Percentiles rank a stretch among this genome's conserved stretches.
These are phyloP conservation scores for Macheiramphus alcinus DNA, from an alignment of 2,113 vertebrate species.

Conservation along the genomic window DNA sequence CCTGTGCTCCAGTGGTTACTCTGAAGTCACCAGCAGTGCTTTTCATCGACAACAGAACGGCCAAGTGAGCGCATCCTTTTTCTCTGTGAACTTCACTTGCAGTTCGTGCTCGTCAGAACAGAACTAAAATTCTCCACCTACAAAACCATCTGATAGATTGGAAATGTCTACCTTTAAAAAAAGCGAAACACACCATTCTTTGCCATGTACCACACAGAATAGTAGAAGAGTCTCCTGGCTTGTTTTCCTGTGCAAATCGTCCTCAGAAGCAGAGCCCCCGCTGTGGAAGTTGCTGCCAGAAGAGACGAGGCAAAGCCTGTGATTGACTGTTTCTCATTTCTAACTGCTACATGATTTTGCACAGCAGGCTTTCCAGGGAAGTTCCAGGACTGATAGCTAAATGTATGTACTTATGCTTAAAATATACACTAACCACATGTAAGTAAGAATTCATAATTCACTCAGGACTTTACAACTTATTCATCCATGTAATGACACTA, in stretches of 20 bases:
- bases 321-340: neutral
- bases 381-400: neutral
- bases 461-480: neutral
- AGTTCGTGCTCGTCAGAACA: neutral
- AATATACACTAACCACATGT: neutral
- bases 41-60: neutral
- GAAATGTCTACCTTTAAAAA: neutral
- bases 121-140: neutral
- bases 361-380: neutral
- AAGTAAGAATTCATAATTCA: neutral
- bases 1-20: neutral
- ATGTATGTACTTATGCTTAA: neutral
- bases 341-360: neutral
- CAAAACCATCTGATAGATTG: neutral
- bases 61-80: neutral
- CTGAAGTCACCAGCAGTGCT: neutral
- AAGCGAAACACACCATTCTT: neutral
- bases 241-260: neutral
- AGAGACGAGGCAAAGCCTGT: neutral
- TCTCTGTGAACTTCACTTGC: neutral
- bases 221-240: neutral
- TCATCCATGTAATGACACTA: neutral
- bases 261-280: neutral
- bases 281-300: neutral
- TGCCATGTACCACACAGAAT: neutral